A percentile compares a stretch with the other conserved stretches of the same genome.
Evolutionary conservation across 2,113 vertebrate species (phyloP).

Genomic region (Lasiurus borealis): DNA sequence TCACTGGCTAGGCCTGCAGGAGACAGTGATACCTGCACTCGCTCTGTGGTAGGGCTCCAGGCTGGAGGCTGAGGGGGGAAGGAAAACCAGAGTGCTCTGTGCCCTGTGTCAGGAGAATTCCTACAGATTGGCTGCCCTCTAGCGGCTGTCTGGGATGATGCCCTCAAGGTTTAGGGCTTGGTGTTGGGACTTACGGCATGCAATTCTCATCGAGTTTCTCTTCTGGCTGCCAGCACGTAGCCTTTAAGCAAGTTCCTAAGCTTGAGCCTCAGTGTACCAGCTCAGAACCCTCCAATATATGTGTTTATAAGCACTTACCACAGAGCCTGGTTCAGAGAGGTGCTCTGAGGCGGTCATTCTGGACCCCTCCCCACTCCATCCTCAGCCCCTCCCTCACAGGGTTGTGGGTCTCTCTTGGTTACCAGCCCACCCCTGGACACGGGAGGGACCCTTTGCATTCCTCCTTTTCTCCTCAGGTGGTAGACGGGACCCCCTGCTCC

Average conservation of each 20-base stretch:
- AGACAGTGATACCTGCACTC: neutral
- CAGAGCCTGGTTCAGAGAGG: neutral
- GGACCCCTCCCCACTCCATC: neutral
- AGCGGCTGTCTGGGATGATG: neutral
- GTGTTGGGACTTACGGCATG: neutral
- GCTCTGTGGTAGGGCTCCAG: fast-evolving
- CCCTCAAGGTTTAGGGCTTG: neutral
- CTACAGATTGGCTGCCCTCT: constrained; percentile 62
- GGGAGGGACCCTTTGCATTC: neutral
- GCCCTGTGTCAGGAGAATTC: neutral
- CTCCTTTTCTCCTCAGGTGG: constrained; percentile 77
- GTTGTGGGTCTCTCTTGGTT: neutral
- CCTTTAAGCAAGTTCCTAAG: neutral
- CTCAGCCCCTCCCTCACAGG: neutral
- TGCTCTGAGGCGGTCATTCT: neutral
- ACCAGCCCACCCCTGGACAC: neutral
- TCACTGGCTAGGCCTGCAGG: neutral
- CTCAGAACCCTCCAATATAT: neutral
- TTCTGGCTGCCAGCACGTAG: neutral
- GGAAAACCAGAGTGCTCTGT: neutral
- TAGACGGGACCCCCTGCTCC: constrained; percentile 87
- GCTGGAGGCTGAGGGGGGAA: neutral
- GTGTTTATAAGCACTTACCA: neutral
- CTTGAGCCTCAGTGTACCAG: neutral
- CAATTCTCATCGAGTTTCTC: neutral